phyloP scores from a whole-genome alignment of 2,113 vertebrate genomes.

The Orientallactaga bullata region DNA sequence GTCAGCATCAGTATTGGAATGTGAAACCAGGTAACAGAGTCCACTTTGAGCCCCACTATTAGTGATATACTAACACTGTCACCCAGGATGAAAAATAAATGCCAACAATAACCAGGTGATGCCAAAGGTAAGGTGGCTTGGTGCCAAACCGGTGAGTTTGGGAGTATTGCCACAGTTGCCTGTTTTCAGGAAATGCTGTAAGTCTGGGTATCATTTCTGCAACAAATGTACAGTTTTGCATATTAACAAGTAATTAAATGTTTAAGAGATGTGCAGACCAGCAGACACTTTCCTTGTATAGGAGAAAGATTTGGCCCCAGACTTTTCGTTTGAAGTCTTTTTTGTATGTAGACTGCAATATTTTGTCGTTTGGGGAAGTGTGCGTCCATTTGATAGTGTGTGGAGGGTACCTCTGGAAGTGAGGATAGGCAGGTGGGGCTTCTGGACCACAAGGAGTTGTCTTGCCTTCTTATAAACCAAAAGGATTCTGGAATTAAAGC shows the following conservation, averaged over 20 bases:
- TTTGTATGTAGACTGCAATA: background rate
- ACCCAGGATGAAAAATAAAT: background rate
- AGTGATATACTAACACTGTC: background rate
- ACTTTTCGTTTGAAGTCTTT: background rate
- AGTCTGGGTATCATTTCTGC: constrained; percentile 21
- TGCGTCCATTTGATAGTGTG: background rate
- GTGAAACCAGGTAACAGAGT: background rate
- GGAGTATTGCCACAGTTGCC: background rate
- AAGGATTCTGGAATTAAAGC: background rate
- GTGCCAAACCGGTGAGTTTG: background rate
- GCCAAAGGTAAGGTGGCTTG: background rate
- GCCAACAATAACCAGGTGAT: background rate
- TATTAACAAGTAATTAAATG: background rate
- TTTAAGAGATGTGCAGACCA: background rate
- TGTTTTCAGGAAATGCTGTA: constrained; percentile 5
- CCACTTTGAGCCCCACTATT: background rate
- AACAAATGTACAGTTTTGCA: constrained; percentile 7
- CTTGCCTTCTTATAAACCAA: background rate
- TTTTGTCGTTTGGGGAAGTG: background rate
- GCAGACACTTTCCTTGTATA: background rate
- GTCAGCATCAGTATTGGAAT: background rate
- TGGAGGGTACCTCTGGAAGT: background rate
- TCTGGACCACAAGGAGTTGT: background rate
- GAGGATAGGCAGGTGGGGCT: background rate
- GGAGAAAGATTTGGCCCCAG: background rate